Percentiles rank a stretch among this genome's conserved stretches.
phyloP scores from a whole-genome alignment of 2,113 vertebrate genomes.

The Marcusenius ussheri region DNA sequence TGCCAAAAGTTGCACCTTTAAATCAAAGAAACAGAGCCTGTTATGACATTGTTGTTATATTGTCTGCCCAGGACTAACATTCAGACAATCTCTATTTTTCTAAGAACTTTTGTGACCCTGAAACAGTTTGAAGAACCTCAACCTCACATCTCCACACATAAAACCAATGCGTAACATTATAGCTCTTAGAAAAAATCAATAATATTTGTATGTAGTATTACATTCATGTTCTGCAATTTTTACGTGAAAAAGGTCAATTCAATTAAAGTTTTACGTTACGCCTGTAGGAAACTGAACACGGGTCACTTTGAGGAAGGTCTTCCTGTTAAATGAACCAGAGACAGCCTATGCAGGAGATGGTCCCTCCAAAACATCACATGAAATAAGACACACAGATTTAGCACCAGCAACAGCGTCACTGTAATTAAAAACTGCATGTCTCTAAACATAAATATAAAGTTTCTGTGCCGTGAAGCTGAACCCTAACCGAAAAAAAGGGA shows the following conservation, averaged over 20 bases:
- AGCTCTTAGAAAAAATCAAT: background rate
- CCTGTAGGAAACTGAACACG: background rate
- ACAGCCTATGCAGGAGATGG: constrained; percentile 5
- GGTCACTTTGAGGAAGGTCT: constrained; percentile 30
- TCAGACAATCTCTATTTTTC: background rate
- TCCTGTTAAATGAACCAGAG: constrained; percentile 40
- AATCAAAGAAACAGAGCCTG: background rate
- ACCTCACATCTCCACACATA: background rate
- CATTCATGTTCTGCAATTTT: background rate
- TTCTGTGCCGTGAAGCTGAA: constrained; percentile 38
- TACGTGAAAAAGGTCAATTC: background rate
- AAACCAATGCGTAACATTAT: background rate
- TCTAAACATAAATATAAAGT: constrained; percentile 40
- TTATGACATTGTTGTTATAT: background rate
- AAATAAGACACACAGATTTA: constrained; percentile 25
- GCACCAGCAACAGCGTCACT: constrained; percentile 41
- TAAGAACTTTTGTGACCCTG: background rate
- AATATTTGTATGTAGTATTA: background rate
- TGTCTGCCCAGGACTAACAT: background rate
- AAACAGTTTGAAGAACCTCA: background rate
- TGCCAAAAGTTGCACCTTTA: background rate
- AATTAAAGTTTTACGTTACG: background rate
- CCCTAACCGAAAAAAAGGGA: background rate
- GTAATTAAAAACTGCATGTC: constrained; percentile 57
- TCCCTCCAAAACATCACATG: constrained; percentile 47